Evolutionary conservation across 2,888 invertebrate genomes (phyloP).

Genomic region (Epirrhoe alternata): DNA sequence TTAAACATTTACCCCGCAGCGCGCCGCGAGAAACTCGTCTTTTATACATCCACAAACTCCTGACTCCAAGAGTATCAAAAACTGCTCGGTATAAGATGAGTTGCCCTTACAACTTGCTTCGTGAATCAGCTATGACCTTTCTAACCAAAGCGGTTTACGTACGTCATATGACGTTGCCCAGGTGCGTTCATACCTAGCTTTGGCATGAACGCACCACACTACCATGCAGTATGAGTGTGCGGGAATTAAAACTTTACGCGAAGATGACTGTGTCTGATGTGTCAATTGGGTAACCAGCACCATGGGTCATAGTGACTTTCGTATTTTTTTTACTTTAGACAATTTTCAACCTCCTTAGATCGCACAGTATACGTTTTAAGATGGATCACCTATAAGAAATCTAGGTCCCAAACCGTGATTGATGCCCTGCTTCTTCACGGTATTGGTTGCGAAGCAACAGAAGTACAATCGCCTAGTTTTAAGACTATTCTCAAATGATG

Average conservation of each 20-base stretch:
- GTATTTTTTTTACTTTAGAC: background rate
- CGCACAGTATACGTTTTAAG: too few species aligned
- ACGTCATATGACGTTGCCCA: background rate
- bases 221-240: slow-evolving; percentile 1
- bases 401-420: too few species aligned
- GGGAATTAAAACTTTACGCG: background rate
- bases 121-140: slow-evolving; percentile 1
- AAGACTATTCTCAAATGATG: too few species aligned
- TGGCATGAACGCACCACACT: too few species aligned
- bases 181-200: background rate
- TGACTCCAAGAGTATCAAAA: background rate
- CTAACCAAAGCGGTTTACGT: background rate
- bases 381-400: too few species aligned
- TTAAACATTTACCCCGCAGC: too few species aligned
- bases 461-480: too few species aligned
- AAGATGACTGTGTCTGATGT: background rate
- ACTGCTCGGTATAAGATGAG: background rate
- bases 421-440: too few species aligned
- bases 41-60: too few species aligned
- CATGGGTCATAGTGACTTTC: background rate
- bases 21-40: too few species aligned
- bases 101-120: background rate
- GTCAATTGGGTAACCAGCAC: background rate
- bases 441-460: too few species aligned
- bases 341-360: too few species aligned